phyloP scores from a whole-genome alignment of 1,140 invertebrate genomes.

The Globodera rostochiensis region DNA sequence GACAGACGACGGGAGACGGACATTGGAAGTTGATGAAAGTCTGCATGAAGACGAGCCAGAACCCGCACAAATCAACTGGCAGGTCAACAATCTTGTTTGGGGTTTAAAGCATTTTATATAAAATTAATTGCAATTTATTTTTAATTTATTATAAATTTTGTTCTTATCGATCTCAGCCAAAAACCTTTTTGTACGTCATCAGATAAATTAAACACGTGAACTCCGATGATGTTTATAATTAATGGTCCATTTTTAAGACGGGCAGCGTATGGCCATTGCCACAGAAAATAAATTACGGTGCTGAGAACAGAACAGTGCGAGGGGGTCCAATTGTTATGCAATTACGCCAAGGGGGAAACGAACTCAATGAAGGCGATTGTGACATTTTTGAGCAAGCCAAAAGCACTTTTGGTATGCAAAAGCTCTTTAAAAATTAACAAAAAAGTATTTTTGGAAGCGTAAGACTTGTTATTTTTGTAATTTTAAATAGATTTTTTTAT shows the following conservation, averaged over 20 bases:
- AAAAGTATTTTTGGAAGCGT: too few relatives aligned
- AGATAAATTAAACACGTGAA: too few relatives aligned
- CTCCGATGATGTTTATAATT: too few relatives aligned
- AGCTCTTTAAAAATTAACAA: neutral
- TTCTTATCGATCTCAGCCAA: too few relatives aligned
- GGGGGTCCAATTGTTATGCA: conserved; percentile 24
- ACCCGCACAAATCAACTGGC: neutral
- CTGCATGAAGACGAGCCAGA: neutral
- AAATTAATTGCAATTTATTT: too few relatives aligned
- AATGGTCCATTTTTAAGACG: neutral
- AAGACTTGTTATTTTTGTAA: too few relatives aligned
- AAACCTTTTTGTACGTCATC: too few relatives aligned
- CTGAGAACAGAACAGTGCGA: conserved; percentile 45
- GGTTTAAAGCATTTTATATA: too few relatives aligned
- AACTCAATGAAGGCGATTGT: conserved; percentile 39
- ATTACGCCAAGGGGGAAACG: conserved; percentile 26
- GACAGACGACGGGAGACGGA: too few relatives aligned
- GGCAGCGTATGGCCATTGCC: conserved; percentile 60
- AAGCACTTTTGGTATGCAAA: conserved; percentile 42
- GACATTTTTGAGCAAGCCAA: conserved; percentile 48
- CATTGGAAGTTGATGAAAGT: too few relatives aligned
- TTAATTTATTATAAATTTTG: too few relatives aligned
- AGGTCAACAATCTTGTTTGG: neutral
- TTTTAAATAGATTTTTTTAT: too few relatives aligned
- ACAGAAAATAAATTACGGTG: conserved; percentile 51